A percentile compares a stretch with the other conserved stretches of the same genome.
Conservation (phyloP, 2,888 invertebrate species). For the Julus scanicus region DNA sequence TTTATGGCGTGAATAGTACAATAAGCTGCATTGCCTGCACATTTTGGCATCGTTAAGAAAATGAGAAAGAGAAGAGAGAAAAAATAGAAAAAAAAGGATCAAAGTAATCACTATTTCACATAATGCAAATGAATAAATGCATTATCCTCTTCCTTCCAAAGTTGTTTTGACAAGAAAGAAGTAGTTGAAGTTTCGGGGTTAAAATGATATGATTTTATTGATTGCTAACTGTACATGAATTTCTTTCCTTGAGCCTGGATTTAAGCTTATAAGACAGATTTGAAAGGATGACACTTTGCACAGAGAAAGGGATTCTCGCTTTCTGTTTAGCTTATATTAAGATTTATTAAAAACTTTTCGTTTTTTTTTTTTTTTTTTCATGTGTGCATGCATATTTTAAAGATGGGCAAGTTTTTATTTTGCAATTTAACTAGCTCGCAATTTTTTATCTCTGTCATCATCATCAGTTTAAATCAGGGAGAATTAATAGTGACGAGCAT, state of each 20-base stretch:
- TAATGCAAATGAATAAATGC: slow-evolving; percentile 27
- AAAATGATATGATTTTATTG: not conserved
- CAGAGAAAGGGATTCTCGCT: not conserved
- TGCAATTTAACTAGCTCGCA: not conserved
- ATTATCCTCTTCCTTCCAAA: not conserved
- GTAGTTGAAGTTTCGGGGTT: slow-evolving; percentile 1
- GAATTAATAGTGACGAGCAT: not conserved
- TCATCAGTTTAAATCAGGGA: not conserved
- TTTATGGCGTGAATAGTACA: not conserved
- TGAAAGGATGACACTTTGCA: not conserved
- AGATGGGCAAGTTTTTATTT: not conserved
- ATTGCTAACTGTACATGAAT: slow-evolving; percentile 18
- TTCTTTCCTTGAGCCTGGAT: not conserved
- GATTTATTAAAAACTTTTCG: not conserved
- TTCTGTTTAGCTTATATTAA: not conserved
- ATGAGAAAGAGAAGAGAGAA: not conserved
- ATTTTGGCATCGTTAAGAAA: not conserved
- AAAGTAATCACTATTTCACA: not conserved
- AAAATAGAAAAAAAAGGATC: not conserved
- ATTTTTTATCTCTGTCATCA: not conserved
- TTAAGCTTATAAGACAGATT: slow-evolving; percentile 29
- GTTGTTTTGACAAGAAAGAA: slow-evolving; percentile 23
- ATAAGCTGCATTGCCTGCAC: not conserved
- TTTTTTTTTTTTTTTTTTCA: no score
- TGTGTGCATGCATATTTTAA: not conserved